Evolutionary conservation across 2,888 invertebrate species (phyloP).

Genomic region (Nomada ferruginata): DNA sequence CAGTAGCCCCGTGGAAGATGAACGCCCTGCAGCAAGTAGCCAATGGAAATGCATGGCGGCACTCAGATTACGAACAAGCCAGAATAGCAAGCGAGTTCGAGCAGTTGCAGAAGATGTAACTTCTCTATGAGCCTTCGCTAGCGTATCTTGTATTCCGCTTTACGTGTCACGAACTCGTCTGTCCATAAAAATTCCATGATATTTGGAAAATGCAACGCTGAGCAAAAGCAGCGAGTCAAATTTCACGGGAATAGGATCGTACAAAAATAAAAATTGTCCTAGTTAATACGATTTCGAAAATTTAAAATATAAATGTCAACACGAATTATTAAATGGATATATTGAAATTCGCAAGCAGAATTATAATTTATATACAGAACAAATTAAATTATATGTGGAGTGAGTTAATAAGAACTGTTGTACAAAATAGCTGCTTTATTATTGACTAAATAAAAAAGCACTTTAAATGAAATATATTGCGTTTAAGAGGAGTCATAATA

Average conservation of each 20-base stretch:
- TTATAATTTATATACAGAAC: too few relatives aligned
- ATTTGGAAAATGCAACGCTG: not conserved
- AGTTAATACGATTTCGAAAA: not conserved
- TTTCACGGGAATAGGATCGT: not conserved
- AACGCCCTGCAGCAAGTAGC: slow-evolving; percentile 74
- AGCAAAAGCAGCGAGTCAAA: not conserved
- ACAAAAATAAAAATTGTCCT: not conserved
- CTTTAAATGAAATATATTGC: too few relatives aligned
- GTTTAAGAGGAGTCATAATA: too few relatives aligned
- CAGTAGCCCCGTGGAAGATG: slow-evolving; percentile 30
- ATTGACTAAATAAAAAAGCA: too few relatives aligned
- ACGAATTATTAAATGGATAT: too few relatives aligned
- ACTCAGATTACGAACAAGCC: slow-evolving; percentile 68
- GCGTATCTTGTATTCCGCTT: slow-evolving; percentile 11
- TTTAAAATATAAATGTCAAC: not conserved
- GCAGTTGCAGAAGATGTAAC: slow-evolving; percentile 37
- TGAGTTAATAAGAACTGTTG: too few relatives aligned
- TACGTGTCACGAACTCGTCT: not conserved
- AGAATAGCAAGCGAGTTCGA: slow-evolving; percentile 68
- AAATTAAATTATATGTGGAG: too few relatives aligned
- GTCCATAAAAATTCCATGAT: slow-evolving; percentile 27
- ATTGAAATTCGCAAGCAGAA: too few relatives aligned
- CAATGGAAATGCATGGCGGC: slow-evolving; percentile 81
- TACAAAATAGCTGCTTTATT: too few relatives aligned
- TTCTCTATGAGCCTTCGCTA: slow-evolving; percentile 1